Base-by-base conservation (phyloP, 35 echinoderm and acorn worm species). In the Hemicentrotus pulcherrimus region DNA sequence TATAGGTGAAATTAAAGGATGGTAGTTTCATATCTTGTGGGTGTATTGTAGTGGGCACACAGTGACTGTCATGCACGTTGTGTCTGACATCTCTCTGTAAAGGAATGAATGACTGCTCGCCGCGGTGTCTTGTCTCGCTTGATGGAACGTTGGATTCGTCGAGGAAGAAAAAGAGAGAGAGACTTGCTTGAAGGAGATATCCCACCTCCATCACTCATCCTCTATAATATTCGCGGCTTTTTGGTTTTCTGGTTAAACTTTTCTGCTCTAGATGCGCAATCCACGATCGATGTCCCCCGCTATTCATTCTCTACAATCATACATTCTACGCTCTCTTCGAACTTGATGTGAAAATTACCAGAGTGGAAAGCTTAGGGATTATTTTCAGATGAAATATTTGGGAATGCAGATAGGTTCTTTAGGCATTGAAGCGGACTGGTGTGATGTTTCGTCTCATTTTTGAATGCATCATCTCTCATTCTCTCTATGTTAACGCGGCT, bases 361-460 rank as follows among this genome's bases (percentile, higher is more conserved):
- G 32, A 90, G 88, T 47, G 88, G 88, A 90, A 90, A 90, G 32
- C 46, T 15, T 90, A 16, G n/a, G 88, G 88, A 90, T 90, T 90
- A 90, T 47, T 90, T 90, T 45, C 88, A 90, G 88, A 90, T 90
- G 88, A 90, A 90, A 45, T 90, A 47, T 90, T 90, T 19, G 88
- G 32, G 32, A 78, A 78, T 78, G 28, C 65, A 78, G 65, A 22
- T 28, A 78, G 65, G 65, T 28, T 78, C 65, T 78, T 78, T 78
- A 78, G 22, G 65, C 65, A 78, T 78, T 28, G 65, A 78, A 78
- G 65, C 65, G 65, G 19, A 78, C 24, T 18, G 65, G 65, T 78
- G 65, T 78, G 65, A n/a, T 78, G 65, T 78, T 78, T 78, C 65
- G 6, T 78, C 19, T 28, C 7, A 24, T 22, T n/a, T 7, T 78